These are phyloP conservation scores for Leptoteleia sp. DNA, from an alignment of 1,140 invertebrate species.

Conservation along the genomic window DNA sequence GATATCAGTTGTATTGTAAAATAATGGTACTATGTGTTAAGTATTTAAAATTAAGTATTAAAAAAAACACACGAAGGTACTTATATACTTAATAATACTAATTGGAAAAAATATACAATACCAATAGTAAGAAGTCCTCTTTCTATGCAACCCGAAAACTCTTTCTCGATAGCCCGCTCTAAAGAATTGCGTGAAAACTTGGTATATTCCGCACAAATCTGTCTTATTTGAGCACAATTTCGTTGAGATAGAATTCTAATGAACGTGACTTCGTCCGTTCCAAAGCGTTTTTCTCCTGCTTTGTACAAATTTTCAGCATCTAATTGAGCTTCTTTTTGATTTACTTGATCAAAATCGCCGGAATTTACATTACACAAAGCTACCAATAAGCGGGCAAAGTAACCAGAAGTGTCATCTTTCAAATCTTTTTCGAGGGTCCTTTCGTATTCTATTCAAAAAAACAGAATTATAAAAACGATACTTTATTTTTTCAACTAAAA, in stretches of 20 bases:
- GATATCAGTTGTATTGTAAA: too few species aligned
- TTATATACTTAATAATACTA: slow-evolving; percentile 6
- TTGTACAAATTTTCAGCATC: too few species aligned
- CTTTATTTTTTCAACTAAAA: too few species aligned
- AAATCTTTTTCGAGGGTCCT: slow-evolving; percentile 89
- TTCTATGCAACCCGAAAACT: slow-evolving; percentile 94
- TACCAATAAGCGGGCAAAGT: slow-evolving; percentile 91
- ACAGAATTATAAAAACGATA: too few species aligned
- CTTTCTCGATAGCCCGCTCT: slow-evolving; percentile 90
- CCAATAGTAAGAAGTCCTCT: slow-evolving; percentile 87
- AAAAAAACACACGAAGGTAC: too few species aligned
- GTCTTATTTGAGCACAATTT: slow-evolving; percentile 88
- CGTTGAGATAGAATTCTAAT: slow-evolving; percentile 90
- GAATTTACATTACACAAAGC: slow-evolving; percentile 85
- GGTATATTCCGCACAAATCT: slow-evolving; percentile 90
- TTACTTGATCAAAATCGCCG: slow-evolving; percentile 43
- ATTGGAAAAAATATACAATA: too few species aligned
- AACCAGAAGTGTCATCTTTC: slow-evolving; percentile 90
- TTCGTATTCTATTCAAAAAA: slow-evolving; percentile 84
- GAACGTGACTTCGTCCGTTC: slow-evolving; percentile 93
- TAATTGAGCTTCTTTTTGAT: slow-evolving; percentile 44
- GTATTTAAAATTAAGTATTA: too few species aligned
- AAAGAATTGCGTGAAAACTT: slow-evolving; percentile 90
- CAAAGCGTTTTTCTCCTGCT: slow-evolving; percentile 87
- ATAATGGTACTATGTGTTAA: too few species aligned